Conservation (phyloP, 2,113 vertebrate species). For the Rhadina sibilatrix region DNA sequence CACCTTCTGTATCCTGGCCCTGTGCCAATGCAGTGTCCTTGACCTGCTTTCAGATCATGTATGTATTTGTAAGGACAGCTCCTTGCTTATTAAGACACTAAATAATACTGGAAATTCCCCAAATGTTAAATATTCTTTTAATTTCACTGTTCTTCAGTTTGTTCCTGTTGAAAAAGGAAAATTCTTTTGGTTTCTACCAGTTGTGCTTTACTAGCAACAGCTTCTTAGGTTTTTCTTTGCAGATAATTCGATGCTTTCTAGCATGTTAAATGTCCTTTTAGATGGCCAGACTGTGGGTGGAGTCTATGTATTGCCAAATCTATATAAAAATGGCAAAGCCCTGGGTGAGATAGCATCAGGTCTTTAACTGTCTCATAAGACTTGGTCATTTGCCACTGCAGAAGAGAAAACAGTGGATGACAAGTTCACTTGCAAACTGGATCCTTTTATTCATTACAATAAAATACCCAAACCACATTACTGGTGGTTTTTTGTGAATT, state of each 20-base stretch:
- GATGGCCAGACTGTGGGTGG: background rate
- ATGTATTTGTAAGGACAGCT: background rate
- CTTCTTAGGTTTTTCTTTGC: background rate
- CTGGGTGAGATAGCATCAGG: background rate
- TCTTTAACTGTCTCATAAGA: background rate
- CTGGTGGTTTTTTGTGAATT: background rate
- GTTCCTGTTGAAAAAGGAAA: background rate
- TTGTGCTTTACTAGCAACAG: background rate
- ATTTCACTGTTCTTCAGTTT: background rate
- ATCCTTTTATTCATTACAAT: background rate
- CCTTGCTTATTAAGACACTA: background rate
- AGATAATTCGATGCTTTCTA: background rate
- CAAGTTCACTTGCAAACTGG: background rate
- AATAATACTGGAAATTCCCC: background rate
- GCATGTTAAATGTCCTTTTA: background rate
- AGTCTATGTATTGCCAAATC: background rate
- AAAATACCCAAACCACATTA: background rate
- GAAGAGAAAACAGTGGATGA: background rate
- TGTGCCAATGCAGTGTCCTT: conserved; percentile 2
- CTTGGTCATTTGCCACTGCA: background rate
- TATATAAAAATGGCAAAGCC: background rate
- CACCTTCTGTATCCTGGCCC: conserved; percentile 46
- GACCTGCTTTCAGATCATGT: conserved; percentile 25
- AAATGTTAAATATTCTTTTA: background rate
- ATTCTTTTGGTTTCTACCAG: background rate